These are phyloP conservation scores for Parnassius mnemosyne DNA, from an alignment of 2,888 invertebrate species.

Conservation along the genomic window DNA sequence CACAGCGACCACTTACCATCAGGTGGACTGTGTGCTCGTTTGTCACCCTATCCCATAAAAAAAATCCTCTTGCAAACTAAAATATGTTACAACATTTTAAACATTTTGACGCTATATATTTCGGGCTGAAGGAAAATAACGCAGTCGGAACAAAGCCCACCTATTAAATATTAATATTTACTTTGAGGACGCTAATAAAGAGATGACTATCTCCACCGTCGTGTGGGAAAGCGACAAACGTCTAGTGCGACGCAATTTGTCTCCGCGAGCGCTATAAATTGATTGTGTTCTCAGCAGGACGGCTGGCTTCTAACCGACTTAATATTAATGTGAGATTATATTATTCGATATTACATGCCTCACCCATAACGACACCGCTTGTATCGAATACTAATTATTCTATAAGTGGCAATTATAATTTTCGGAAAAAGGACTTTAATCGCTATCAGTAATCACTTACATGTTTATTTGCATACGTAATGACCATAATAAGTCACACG, in stretches of 20 bases:
- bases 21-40: too few species aligned
- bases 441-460: slow-evolving; percentile 15
- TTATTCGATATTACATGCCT: slow-evolving; percentile 22
- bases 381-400: slow-evolving; percentile 21
- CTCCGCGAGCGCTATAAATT: slow-evolving; percentile 64
- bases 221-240: slow-evolving; percentile 47
- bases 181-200: slow-evolving; percentile 24
- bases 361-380: slow-evolving; percentile 14
- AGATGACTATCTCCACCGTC: slow-evolving; percentile 42
- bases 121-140: too few species aligned
- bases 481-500: slow-evolving; percentile 4
- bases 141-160: background rate
- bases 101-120: too few species aligned
- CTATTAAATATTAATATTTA: background rate
- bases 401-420: slow-evolving; percentile 21
- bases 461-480: slow-evolving; percentile 18
- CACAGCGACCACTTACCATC: too few species aligned
- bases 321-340: slow-evolving; percentile 52
- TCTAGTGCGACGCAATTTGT: slow-evolving; percentile 58
- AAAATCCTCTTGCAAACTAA: too few species aligned
- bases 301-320: slow-evolving; percentile 53
- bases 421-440: slow-evolving; percentile 7
- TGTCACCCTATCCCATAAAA: too few species aligned
- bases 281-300: slow-evolving; percentile 66
- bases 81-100: too few species aligned